Evolutionary conservation across 2,113 vertebrate species (phyloP).

Genomic region (Coregonus clupeaformis): DNA sequence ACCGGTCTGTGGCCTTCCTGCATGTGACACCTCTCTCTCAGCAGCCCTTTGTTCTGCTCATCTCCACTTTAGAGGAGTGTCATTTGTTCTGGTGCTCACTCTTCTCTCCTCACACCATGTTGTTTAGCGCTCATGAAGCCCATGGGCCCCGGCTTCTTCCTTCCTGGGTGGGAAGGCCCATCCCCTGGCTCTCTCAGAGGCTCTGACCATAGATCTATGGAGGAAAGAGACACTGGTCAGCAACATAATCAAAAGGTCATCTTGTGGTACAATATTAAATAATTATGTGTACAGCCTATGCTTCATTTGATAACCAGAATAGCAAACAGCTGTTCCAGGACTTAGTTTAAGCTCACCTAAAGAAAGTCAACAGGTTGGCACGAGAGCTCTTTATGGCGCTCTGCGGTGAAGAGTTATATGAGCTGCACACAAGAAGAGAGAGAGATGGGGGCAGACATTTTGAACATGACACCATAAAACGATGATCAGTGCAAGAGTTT

Average conservation of each 20-base stretch:
- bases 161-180: conserved; percentile 6
- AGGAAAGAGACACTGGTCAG: background rate
- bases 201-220: conserved; percentile 33
- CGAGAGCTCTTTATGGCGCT: conserved; percentile 17
- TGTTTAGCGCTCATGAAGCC: conserved; percentile 38
- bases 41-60: conserved; percentile 36
- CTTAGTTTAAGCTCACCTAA: conserved; percentile 51
- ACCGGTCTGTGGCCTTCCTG: conserved; percentile 13
- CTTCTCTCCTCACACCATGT: conserved; percentile 14
- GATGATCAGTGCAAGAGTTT: too few relatives aligned
- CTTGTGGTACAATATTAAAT: background rate
- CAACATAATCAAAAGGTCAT: background rate
- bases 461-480: too few relatives aligned
- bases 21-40: conserved; percentile 22
- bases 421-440: conserved; percentile 21
- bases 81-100: conserved; percentile 65
- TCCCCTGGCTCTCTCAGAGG: conserved; percentile 2
- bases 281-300: background rate
- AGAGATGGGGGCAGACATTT: too few relatives aligned
- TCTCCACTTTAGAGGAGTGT: conserved; percentile 35
- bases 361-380: conserved; percentile 37
- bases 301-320: background rate
- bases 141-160: conserved; percentile 1
- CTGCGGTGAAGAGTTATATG: conserved; percentile 15
- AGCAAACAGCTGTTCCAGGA: conserved; percentile 17